Percentiles rank a stretch among this genome's conserved stretches.
Evolutionary conservation across 2,113 vertebrate genomes (phyloP).

Genomic region (Phocoena sinus): DNA sequence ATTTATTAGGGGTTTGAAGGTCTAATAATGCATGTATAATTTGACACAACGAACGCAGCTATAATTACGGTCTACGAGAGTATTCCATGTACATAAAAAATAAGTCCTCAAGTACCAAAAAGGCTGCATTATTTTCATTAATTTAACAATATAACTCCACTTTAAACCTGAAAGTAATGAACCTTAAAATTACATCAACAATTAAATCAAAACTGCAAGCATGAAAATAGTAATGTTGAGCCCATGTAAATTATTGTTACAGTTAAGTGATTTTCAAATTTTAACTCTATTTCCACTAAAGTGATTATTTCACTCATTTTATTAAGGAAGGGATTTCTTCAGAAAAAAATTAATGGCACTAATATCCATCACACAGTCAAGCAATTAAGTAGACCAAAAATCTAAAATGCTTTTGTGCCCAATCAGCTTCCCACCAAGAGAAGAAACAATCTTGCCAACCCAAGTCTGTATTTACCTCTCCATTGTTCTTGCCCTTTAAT

Average conservation of each 20-base stretch:
- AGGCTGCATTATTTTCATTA: not conserved
- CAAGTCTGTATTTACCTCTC: slow-evolving; percentile 38
- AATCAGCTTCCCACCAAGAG: not conserved
- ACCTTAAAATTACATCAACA: slow-evolving; percentile 43
- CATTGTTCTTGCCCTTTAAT: slow-evolving; percentile 47
- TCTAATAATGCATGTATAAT: slow-evolving; percentile 35
- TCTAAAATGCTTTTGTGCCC: not conserved
- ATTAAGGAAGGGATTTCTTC: not conserved
- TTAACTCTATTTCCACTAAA: slow-evolving; percentile 28
- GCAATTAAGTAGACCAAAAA: not conserved
- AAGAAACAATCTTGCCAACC: not conserved
- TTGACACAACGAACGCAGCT: not conserved
- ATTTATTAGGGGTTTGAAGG: slow-evolving; percentile 31
- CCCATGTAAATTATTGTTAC: not conserved
- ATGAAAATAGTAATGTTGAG: not conserved
- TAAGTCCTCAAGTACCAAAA: slow-evolving; percentile 27
- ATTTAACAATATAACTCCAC: not conserved
- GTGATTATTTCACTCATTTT: slow-evolving; percentile 26
- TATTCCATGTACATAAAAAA: slow-evolving; percentile 1
- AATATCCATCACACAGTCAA: not conserved
- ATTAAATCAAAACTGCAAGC: not conserved
- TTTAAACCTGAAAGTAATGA: slow-evolving; percentile 36
- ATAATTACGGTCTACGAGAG: not conserved
- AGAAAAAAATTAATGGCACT: not conserved
- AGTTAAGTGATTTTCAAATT: slow-evolving; percentile 6